Base-by-base conservation (phyloP, 2,888 invertebrate species). In the Cheilosia vernalis region DNA sequence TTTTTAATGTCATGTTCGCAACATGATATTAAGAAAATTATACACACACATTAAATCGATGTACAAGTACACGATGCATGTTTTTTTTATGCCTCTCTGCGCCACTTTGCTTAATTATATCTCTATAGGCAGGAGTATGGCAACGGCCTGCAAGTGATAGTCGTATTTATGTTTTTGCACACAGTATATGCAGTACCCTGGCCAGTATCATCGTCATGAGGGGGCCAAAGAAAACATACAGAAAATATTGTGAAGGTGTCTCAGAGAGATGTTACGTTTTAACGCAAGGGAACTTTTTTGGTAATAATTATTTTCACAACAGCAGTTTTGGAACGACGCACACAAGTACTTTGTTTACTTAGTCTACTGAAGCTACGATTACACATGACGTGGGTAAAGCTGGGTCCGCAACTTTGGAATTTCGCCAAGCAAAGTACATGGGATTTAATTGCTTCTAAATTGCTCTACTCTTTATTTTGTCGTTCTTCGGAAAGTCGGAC, bases 1-100 rank as follows among this genome's bases (percentile, higher is more conserved):
- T 85, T 85, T 84, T 77, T 85, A 85, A 85, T 81, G 67, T 85
- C 76, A 73, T 85, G 85, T 85, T 85, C 81, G 81, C 85, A 85
- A 85, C 81, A 77, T 85, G 61, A 85, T 85, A 85, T 85, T 77
- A 85, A 72, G 67, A 81, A 85, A 81, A 85, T 85, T 85, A 85
- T 81, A 85, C 81, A 70, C 72, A 80, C 72, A 81, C 80, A 77
- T 67, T 77, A 72, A 85, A 81, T 85, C 72, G 74, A 80, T 76
- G 85, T 72, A 72, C 60, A 5, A 44, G 42, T n/a, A 66, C 56
- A 61, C 42, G 37, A 37, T 40, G 37, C 63, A 55, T 81, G 81
- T 24, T 37, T 60, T 30, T 13, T 55, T 44, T 55, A 56, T 42
- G 4, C 4, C 27, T 7, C 58, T 21, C n/a, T 51, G 51, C 40